Evolutionary conservation across 2,113 vertebrate species (phyloP).

Genomic region (Hypocryptadius cinnamomeus): DNA sequence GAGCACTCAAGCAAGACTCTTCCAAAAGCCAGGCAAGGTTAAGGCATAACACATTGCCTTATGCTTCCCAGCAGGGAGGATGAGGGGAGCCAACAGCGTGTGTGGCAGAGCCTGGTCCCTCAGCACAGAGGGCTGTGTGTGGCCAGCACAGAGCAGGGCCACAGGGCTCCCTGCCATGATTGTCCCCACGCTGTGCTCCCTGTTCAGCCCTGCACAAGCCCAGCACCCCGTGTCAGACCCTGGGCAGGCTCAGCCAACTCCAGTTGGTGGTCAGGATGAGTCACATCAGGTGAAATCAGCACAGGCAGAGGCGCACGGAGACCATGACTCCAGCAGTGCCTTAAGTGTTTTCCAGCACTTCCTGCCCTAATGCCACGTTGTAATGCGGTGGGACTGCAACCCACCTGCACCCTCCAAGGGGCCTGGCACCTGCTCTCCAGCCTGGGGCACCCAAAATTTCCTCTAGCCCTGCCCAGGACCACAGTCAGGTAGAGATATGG

Average conservation of each 20-base stretch:
- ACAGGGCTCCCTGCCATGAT: fast-evolving
- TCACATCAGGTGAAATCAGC: not conserved
- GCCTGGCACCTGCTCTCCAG: not conserved
- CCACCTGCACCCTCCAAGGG: not conserved
- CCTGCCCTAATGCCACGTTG: not conserved
- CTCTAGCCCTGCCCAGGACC: not conserved
- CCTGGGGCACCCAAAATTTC: not conserved
- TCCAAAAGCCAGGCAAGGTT: not conserved
- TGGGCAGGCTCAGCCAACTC: not conserved
- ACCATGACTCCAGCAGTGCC: not conserved
- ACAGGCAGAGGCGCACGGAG: fast-evolving
- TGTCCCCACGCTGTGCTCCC: too few relatives aligned
- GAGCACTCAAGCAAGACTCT: not conserved
- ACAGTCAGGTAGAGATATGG: fast-evolving
- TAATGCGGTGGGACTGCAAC: not conserved
- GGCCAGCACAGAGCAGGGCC: not conserved
- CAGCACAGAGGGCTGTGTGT: fast-evolving
- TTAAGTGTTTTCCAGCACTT: not conserved
- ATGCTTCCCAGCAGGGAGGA: not conserved
- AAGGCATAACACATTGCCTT: fast-evolving
- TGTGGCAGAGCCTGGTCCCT: not conserved
- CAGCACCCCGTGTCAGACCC: fast-evolving
- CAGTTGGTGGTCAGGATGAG: not conserved
- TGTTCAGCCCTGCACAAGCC: not conserved
- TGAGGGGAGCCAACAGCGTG: fast-evolving